A percentile compares a stretch with the other conserved stretches of the same genome.
These are phyloP conservation scores for Eurosta solidaginis DNA, from an alignment of 1,140 invertebrate genomes.

Conservation along the genomic window DNA sequence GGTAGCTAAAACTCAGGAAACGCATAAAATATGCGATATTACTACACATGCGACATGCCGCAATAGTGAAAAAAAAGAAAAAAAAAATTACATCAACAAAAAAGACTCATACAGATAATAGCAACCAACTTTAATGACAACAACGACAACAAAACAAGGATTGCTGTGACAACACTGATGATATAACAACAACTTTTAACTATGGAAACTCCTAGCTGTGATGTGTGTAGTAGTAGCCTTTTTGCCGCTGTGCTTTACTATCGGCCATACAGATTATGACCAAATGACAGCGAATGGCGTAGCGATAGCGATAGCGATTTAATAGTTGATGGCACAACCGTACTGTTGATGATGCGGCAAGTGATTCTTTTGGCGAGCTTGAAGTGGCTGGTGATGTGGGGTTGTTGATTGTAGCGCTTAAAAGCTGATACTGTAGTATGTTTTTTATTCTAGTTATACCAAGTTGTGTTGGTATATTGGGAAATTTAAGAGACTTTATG, in stretches of 20 bases:
- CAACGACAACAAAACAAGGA: too few relatives aligned
- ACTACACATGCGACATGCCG: constrained; percentile 13
- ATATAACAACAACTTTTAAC: background rate
- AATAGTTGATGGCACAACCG: background rate
- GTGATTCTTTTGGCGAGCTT: background rate
- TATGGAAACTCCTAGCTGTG: background rate
- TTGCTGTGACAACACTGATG: background rate
- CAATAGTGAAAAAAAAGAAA: background rate
- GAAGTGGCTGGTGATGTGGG: background rate
- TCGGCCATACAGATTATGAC: constrained; percentile 12
- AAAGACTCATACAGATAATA: too few relatives aligned
- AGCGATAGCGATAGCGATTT: background rate
- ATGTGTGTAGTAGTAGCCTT: background rate
- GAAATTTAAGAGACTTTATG: too few relatives aligned
- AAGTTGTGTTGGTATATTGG: too few relatives aligned
- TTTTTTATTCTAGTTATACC: background rate
- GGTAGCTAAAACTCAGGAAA: constrained; percentile 19
- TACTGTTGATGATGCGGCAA: background rate
- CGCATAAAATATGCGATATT: constrained; percentile 28
- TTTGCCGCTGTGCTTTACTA: background rate
- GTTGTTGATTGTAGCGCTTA: background rate
- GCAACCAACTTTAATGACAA: background rate
- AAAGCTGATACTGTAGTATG: background rate
- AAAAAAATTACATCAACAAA: too few relatives aligned
- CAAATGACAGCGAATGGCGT: constrained; percentile 19